Evolutionary conservation across 2,113 vertebrate genomes (phyloP).

Genomic region (Pholis gunnellus): DNA sequence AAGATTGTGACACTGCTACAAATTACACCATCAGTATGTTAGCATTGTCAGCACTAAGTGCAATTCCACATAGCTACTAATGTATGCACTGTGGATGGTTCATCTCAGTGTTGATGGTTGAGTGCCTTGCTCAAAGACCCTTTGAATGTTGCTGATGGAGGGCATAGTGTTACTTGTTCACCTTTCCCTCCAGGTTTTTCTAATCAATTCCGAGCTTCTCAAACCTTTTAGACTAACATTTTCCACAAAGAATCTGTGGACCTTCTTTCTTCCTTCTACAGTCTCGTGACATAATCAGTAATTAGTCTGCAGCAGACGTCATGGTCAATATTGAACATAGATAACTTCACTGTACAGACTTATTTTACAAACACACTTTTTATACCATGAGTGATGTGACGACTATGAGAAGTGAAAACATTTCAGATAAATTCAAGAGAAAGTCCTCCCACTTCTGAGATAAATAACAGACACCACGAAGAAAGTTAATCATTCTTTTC

Average conservation of each 20-base stretch:
- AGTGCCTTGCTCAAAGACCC: conserved; percentile 16
- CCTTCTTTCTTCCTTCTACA: conserved; percentile 6
- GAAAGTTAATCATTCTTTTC: conserved; percentile 73
- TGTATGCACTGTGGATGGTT: not conserved
- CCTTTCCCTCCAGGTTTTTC: not conserved
- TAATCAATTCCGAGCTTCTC: not conserved
- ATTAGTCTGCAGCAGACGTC: conserved; percentile 49
- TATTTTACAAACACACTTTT: conserved; percentile 45
- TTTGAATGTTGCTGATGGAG: not conserved
- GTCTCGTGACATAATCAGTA: conserved; percentile 39
- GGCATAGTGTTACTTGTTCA: not conserved
- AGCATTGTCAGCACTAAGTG: not conserved
- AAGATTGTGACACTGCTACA: not conserved
- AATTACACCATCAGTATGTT: not conserved
- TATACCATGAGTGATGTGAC: conserved; percentile 27
- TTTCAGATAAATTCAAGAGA: conserved; percentile 46
- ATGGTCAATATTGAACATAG: conserved; percentile 62
- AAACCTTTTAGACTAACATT: not conserved
- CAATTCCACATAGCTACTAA: not conserved
- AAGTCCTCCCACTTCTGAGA: conserved; percentile 48
- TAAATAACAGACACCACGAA: conserved; percentile 40
- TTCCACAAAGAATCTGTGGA: not conserved
- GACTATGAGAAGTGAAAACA: conserved; percentile 51
- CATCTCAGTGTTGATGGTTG: not conserved
- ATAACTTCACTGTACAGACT: conserved; percentile 39